These are phyloP conservation scores for Leptinotarsa haldemani DNA, from an alignment of 2,888 invertebrate genomes.

Conservation along the genomic window DNA sequence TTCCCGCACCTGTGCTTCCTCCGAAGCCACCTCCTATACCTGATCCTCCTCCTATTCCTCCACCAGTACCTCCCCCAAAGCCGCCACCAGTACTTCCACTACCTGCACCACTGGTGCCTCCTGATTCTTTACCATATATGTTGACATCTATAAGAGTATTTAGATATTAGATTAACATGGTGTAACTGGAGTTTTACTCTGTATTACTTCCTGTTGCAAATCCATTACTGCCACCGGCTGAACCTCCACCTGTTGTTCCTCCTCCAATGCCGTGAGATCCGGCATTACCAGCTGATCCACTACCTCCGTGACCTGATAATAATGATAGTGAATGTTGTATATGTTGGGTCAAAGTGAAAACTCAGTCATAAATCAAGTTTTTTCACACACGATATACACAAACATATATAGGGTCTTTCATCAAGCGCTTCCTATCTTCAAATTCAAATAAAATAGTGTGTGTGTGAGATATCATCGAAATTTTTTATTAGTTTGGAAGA, in stretches of 20 bases:
- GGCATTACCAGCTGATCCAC: background rate
- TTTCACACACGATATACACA: too few relatives aligned
- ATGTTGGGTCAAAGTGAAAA: too few relatives aligned
- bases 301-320: background rate
- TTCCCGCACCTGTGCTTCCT: background rate
- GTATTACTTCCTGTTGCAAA: slow-evolving; percentile 24
- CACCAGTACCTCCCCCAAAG: slow-evolving; percentile 25
- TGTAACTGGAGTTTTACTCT: background rate
- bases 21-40: slow-evolving; percentile 29
- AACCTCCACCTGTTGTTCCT: slow-evolving; percentile 31
- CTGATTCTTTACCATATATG: slow-evolving; percentile 14
- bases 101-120: background rate
- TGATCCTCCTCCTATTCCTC: slow-evolving; percentile 33
- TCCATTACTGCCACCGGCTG: slow-evolving; percentile 28
- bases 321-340: background rate
- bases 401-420: too few relatives aligned
- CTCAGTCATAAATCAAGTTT: too few relatives aligned
- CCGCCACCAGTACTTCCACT: background rate
- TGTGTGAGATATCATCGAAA: too few relatives aligned
- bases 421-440: too few relatives aligned
- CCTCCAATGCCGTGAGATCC: slow-evolving; percentile 16
- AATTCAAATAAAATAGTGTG: too few relatives aligned
- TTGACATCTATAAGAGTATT: background rate
- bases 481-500: too few relatives aligned
- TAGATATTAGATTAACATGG: background rate